phyloP scores from a whole-genome alignment of 2,113 vertebrate genomes.

The Willisornis vidua region DNA sequence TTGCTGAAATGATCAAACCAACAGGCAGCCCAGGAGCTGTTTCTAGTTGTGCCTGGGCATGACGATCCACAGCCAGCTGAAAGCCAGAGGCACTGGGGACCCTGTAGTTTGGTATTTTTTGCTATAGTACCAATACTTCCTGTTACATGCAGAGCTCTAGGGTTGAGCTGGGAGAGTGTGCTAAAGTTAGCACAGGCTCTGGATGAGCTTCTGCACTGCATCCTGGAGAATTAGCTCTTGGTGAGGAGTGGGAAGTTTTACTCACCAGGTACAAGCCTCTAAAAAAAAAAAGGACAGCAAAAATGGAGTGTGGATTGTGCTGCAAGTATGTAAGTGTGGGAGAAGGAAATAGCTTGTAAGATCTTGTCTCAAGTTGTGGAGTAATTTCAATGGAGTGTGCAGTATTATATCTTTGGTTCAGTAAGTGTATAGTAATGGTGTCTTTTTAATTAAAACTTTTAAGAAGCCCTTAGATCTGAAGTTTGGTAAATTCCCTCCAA shows the following conservation, averaged over 20 bases:
- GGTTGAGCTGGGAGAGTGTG: not conserved
- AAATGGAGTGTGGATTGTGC: not conserved
- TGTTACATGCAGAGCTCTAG: not conserved
- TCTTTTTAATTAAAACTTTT: slow-evolving; percentile 11
- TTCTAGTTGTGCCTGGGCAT: not conserved
- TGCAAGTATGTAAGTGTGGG: not conserved
- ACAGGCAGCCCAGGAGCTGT: not conserved
- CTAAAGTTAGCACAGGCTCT: not conserved
- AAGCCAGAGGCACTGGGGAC: not conserved
- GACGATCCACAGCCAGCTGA: not conserved
- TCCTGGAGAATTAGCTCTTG: not conserved
- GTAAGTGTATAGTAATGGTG: not conserved
- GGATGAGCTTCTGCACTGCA: not conserved
- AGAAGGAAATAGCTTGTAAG: not conserved
- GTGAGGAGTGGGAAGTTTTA: not conserved
- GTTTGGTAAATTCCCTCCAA: not conserved
- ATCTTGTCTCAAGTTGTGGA: not conserved
- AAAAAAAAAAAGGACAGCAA: fast-evolving
- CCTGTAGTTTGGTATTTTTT: not conserved
- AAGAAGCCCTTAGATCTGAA: not conserved
- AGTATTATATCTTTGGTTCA: not conserved
- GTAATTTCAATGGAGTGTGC: not conserved
- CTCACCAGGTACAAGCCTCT: not conserved
- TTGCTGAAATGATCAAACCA: not conserved
- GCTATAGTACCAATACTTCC: not conserved